A percentile compares a stretch with the other conserved stretches of the same genome.
Conservation (phyloP, 2,888 invertebrate species). For the Leptinotarsa haldemani region DNA sequence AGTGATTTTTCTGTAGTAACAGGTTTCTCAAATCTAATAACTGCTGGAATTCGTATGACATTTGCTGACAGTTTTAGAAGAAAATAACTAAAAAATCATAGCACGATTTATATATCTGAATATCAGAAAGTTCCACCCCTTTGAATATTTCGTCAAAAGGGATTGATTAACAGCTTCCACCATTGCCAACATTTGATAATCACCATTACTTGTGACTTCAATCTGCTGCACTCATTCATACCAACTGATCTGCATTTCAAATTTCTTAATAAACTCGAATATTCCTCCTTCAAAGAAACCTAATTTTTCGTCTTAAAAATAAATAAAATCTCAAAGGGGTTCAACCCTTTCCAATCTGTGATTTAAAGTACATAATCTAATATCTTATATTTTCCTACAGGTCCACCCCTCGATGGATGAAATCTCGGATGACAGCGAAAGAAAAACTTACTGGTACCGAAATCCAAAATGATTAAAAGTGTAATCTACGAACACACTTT, state of each 20-base stretch:
- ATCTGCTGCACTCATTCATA: slow-evolving; percentile 19
- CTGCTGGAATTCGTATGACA: too few relatives aligned
- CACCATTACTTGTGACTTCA: slow-evolving; percentile 17
- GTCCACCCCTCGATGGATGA: slow-evolving; percentile 39
- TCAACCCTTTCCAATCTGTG: slow-evolving; percentile 40
- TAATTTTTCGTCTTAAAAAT: slow-evolving; percentile 35
- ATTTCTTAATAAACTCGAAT: slow-evolving; percentile 38
- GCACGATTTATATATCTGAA: too few relatives aligned
- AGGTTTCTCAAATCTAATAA: too few relatives aligned
- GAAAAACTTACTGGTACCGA: slow-evolving; percentile 40
- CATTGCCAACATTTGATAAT: slow-evolving; percentile 11
- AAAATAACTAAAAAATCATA: too few relatives aligned
- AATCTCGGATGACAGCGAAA: slow-evolving; percentile 37
- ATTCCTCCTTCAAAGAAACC: slow-evolving; percentile 36
- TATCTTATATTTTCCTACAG: slow-evolving; percentile 48
- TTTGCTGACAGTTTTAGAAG: too few relatives aligned
- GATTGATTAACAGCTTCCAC: not conserved
- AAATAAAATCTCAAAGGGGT: slow-evolving; percentile 58
- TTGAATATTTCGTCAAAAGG: not conserved
- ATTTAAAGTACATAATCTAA: slow-evolving; percentile 58
- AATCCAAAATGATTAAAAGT: slow-evolving; percentile 63
- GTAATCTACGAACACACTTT: slow-evolving; percentile 62
- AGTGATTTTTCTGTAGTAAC: too few relatives aligned
- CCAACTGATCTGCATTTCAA: slow-evolving; percentile 41
- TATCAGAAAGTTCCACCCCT: too few relatives aligned